Evolutionary conservation across 1,140 invertebrate genomes (phyloP), one percentile per base, ranked within the genome.

Genomic region (Hypsibius dujardini): DNA sequence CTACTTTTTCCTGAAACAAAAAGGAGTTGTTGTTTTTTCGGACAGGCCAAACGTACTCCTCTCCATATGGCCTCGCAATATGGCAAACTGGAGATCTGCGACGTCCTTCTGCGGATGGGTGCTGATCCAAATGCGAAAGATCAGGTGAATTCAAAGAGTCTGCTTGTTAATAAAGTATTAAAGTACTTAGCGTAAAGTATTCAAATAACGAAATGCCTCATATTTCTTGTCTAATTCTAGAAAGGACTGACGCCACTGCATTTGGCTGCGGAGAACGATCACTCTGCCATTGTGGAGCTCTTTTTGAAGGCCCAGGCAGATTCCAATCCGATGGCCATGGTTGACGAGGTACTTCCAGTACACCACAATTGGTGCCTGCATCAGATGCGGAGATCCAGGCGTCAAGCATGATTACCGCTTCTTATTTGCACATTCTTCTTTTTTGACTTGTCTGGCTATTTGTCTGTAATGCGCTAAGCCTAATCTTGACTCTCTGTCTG

Each of bases 111-210:
- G 50, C 90, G 95, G 77, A 83, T 98, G 72, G 91, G 92, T 42
- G 93, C 95, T 15, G 95, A 94, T 79, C 90, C 95, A 69, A 94
- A 97, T 77, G 93, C 95, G 45, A 92, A 91, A 3, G 93, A 95
- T 79, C 92, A 95, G 79, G 85, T 88, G 77, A 92, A 79, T 91
- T 28, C 28, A 28, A 28, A 28, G 28, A 91, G 78, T 89, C 15
- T 40, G 67, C 42, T n/a, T 69, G 60, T 70, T 71, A 70, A 70
- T 70, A 71, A 70, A 15, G 28, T 70, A 47, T 40, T 70, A n/a
- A 47, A 28, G 89, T 2, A 90, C 92, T 71, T 88, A 91, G 77
- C 86, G 75, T 80, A 59, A 75, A 77, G 45, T 74, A 15, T 73
- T 12, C 14, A 14, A 47, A 47, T 46, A n/a, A 2, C 42, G 2